Percentiles rank a stretch among this genome's conserved stretches.
Conservation (phyloP, 1,140 invertebrate genomes). For the Spodoptera frugiperda region DNA sequence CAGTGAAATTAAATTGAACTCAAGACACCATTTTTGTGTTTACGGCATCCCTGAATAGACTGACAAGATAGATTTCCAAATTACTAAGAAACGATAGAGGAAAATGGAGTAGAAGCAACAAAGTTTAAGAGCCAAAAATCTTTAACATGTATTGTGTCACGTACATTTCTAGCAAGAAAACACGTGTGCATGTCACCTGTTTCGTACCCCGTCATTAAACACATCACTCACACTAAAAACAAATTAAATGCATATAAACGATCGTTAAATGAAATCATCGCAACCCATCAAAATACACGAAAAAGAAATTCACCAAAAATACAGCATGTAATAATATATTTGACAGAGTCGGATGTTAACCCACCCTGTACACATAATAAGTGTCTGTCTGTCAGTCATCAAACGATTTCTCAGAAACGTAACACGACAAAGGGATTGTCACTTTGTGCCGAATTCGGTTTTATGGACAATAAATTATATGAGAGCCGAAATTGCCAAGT, state of each 20-base stretch:
- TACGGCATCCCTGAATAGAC: too few species aligned
- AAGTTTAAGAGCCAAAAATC: too few species aligned
- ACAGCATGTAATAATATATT: constrained; percentile 46
- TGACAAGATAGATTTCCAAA: too few species aligned
- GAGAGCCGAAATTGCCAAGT: constrained; percentile 23
- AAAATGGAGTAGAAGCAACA: too few species aligned
- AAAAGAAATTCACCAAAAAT: constrained; percentile 31
- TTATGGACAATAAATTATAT: constrained; percentile 42
- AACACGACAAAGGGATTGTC: constrained; percentile 45
- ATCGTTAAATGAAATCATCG: constrained; percentile 6
- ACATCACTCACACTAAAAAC: neutral
- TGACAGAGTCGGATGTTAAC: constrained; percentile 49
- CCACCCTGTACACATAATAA: constrained; percentile 58
- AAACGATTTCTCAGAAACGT: constrained; percentile 39
- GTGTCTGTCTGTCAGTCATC: constrained; percentile 56
- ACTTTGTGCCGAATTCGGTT: constrained; percentile 43
- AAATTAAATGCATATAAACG: neutral
- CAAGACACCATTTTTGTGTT: too few species aligned
- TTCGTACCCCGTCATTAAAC: neutral
- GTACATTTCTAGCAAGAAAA: too few species aligned
- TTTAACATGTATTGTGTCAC: too few species aligned
- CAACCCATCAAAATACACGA: constrained; percentile 4
- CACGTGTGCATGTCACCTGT: too few species aligned
- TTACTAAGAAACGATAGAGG: too few species aligned
- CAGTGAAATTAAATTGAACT: too few species aligned